These are phyloP conservation scores for Physeter macrocephalus DNA, from an alignment of 2,113 vertebrate genomes.

Conservation along the genomic window DNA sequence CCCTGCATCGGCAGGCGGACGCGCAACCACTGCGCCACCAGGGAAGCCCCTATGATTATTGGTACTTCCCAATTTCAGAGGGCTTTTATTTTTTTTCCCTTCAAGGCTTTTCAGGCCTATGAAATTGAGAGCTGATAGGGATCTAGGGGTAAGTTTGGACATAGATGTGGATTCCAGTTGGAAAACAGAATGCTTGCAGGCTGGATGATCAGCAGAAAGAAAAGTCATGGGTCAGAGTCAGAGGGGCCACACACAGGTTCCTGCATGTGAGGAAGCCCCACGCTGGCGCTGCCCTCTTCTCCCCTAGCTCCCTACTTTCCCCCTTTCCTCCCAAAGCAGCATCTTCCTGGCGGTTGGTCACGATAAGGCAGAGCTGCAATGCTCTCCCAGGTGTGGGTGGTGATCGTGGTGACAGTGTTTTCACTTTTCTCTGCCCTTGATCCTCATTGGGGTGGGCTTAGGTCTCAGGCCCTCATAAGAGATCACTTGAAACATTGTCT, in stretches of 20 bases:
- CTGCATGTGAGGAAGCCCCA: not conserved
- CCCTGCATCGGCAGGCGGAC: no score
- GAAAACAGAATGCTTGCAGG: not conserved
- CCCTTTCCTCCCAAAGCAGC: not conserved
- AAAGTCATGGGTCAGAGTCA: not conserved
- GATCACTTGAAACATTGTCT: not conserved
- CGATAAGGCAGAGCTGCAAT: not conserved
- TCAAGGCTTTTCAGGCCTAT: not conserved
- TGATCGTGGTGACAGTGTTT: rapidly evolving
- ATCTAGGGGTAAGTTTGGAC: not conserved
- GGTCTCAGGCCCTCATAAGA: not conserved
- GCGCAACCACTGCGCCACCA: no score
- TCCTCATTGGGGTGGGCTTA: not conserved
- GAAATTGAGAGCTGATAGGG: not conserved
- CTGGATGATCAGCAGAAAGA: not conserved
- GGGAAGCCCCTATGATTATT: not conserved
- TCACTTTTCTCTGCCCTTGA: not conserved
- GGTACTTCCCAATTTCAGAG: not conserved
- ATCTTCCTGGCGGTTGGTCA: not conserved
- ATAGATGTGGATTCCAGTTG: not conserved
- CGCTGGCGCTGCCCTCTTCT: not conserved
- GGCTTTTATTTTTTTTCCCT: not conserved
- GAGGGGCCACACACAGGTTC: not conserved
- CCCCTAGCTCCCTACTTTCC: not conserved
- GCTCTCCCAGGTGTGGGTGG: not conserved